Percentiles rank a stretch among this genome's conserved stretches.
phyloP scores from a whole-genome alignment of 2,113 vertebrate species.

The Trichomycterus rosablanca region DNA sequence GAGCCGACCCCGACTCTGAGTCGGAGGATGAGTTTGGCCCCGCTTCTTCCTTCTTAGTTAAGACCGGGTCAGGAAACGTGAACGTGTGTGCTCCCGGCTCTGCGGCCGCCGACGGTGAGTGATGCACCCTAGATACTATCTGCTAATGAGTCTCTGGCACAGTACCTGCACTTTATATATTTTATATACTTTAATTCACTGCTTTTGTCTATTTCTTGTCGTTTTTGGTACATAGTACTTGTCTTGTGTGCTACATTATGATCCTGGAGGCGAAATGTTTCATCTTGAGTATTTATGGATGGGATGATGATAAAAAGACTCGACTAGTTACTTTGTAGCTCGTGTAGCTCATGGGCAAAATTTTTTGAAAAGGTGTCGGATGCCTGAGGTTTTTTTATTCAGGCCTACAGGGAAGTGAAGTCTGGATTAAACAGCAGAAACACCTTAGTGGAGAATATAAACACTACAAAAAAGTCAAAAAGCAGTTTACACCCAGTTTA shows the following conservation, averaged over 20 bases:
- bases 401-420: slow-evolving; percentile 53
- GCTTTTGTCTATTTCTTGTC: neutral
- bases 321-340: slow-evolving; percentile 47
- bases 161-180: neutral
- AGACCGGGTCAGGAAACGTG: slow-evolving; percentile 89
- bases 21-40: slow-evolving; percentile 96
- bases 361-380: slow-evolving; percentile 34
- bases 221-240: neutral
- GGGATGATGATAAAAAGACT: neutral
- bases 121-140: slow-evolving; percentile 64
- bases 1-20: slow-evolving; percentile 90
- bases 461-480: slow-evolving; percentile 53
- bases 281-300: neutral
- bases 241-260: neutral
- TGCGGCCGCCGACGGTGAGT: slow-evolving; percentile 83
- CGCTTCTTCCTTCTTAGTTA: slow-evolving; percentile 96
- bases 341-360: slow-evolving; percentile 49
- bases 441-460: slow-evolving; percentile 48
- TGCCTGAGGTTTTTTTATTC: slow-evolving; percentile 27
- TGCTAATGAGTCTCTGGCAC: slow-evolving; percentile 45
- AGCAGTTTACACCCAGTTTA: no score
- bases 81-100: slow-evolving; percentile 79
- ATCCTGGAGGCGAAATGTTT: slow-evolving; percentile 2
- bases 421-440: slow-evolving; percentile 43
- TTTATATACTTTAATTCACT: neutral